Percentiles rank a stretch among this genome's conserved stretches.
phyloP scores from a whole-genome alignment of 2,888 invertebrate species.

The Drosophila demipolita region DNA sequence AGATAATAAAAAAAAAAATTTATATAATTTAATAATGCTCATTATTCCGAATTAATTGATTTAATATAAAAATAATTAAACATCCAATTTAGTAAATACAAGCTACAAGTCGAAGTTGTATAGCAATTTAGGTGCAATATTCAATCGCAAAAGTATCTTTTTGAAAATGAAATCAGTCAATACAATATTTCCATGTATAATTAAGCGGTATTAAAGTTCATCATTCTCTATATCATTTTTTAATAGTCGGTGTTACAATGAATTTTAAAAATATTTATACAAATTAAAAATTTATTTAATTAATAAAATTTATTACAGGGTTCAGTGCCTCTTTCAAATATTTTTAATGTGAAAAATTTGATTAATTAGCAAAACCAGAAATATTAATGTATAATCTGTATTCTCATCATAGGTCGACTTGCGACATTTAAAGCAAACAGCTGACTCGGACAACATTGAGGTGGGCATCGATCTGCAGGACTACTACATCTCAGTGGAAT shows the following conservation, averaged over 20 bases:
- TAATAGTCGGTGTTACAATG: background rate
- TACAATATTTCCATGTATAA: background rate
- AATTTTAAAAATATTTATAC: background rate
- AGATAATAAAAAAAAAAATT: constrained; percentile 8
- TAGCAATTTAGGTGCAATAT: background rate
- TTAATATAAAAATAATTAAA: background rate
- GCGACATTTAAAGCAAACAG: constrained; percentile 93
- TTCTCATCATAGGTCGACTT: constrained; percentile 91
- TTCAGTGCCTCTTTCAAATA: background rate
- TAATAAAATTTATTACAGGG: no score
- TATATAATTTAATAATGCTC: background rate
- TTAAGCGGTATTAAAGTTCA: background rate
- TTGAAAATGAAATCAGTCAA: background rate
- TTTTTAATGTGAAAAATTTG: background rate
- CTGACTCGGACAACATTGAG: constrained; percentile 94
- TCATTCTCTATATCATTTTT: background rate
- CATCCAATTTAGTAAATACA: background rate
- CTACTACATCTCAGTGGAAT: constrained; percentile 98
- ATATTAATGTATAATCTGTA: background rate
- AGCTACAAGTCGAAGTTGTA: background rate
- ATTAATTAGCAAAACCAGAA: background rate
- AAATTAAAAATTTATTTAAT: background rate
- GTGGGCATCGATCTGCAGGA: constrained; percentile 96
- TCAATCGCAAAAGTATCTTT: background rate
- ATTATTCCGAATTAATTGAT: background rate